phyloP scores from a whole-genome alignment of 2,797 vertebrate species.

The Chelmon rostratus region DNA sequence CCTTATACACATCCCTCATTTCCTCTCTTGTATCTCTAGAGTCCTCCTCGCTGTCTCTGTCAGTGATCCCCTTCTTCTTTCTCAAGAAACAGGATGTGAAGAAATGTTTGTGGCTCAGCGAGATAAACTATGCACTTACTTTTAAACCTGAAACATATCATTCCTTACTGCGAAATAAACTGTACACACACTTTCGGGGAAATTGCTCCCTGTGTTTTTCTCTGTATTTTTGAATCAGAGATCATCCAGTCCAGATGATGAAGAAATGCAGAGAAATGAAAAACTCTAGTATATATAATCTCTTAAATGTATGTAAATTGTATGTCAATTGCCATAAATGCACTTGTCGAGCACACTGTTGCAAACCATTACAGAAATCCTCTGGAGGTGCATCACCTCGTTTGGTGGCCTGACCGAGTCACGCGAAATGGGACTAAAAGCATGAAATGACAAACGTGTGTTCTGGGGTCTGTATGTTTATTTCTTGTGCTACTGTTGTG shows the following conservation, averaged over 20 bases:
- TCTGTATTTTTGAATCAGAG: not conserved
- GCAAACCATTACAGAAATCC: not conserved
- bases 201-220: conserved; percentile 7
- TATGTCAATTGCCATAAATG: too few relatives aligned
- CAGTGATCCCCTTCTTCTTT: not conserved
- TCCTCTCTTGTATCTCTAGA: conserved; percentile 35
- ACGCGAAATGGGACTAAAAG: not conserved
- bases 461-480: too few relatives aligned
- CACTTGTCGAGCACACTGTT: too few relatives aligned
- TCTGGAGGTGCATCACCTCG: not conserved
- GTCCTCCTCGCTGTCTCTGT: conserved; percentile 22
- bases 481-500: too few relatives aligned
- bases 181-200: not conserved
- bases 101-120: conserved; percentile 26
- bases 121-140: conserved; percentile 21
- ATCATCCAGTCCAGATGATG: not conserved
- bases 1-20: conserved; percentile 24
- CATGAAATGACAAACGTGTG: not conserved
- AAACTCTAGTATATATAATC: not conserved
- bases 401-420: not conserved
- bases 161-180: conserved; percentile 6
- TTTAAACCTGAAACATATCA: conserved; percentile 14
- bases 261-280: conserved; percentile 1
- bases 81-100: conserved; percentile 44
- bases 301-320: too few relatives aligned